Percentiles rank a stretch among this genome's conserved stretches.
phyloP scores from a whole-genome alignment of 1,140 invertebrate species.

The Pseudobourletiella spinata region DNA sequence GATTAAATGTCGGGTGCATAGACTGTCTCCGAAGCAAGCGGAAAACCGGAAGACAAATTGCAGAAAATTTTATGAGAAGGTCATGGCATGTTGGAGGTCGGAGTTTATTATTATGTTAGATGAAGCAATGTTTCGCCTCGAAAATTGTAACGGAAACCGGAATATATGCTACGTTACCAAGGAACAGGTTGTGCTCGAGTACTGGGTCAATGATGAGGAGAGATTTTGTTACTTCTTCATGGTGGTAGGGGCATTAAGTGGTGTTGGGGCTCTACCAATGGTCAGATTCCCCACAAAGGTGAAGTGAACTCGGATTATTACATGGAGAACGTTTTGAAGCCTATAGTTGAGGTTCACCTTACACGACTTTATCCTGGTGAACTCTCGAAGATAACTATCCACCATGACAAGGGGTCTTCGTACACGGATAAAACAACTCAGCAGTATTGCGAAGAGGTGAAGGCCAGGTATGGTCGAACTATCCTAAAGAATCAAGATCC shows the following conservation, averaged over 20 bases:
- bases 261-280: slow-evolving; percentile 7
- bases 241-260: slow-evolving; percentile 14
- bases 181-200: not conserved
- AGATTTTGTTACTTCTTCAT: slow-evolving; percentile 11
- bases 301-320: slow-evolving; percentile 14
- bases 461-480: not conserved
- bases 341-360: not conserved
- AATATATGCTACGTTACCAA: slow-evolving; percentile 4
- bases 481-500: slow-evolving; percentile 16
- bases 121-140: slow-evolving; percentile 6
- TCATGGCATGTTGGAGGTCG: not conserved
- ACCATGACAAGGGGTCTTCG: slow-evolving; percentile 10
- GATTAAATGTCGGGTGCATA: not conserved
- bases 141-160: not conserved
- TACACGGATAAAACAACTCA: not conserved
- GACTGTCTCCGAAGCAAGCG: not conserved
- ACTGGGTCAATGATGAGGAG: slow-evolving; percentile 1
- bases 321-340: slow-evolving; percentile 1
- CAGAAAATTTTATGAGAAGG: slow-evolving; percentile 1
- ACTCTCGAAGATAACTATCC: slow-evolving; percentile 7
- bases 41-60: slow-evolving; percentile 6
- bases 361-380: slow-evolving; percentile 6
- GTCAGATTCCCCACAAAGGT: slow-evolving; percentile 5
- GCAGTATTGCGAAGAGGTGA: not conserved
- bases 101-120: slow-evolving; percentile 15